Base-by-base conservation (phyloP, 2,888 invertebrate genomes). In the Andrena chrysosceles region DNA sequence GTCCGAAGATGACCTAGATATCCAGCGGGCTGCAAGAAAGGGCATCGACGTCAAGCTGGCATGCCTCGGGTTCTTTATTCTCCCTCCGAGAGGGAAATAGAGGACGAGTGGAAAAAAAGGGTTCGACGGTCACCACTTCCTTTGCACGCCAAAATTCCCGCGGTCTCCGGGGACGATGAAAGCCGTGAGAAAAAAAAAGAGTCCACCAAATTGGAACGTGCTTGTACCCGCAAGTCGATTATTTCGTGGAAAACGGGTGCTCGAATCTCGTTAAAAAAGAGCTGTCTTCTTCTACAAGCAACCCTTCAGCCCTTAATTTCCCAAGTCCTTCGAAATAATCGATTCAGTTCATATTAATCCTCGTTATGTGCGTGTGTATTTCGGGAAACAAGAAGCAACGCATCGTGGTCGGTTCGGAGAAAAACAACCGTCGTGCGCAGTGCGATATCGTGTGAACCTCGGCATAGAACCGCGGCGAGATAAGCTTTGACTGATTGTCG, bases 1-100 rank as follows among this genome's bases (percentile, higher is more conserved):
- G 91, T 89, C 89, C 87, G 89, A 91, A 89, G 92, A 92, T 93
- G 92, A 90, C 93, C 93, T 92, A 92, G 87, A 91, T 93, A 91
- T 77, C 85, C 91, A 91, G 35, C 90, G 89, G 84, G 86, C 91
- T 90, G 90, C 91, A 90, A 92, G 91, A 92, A 89, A 92, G 91
- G 91, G 90, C 89, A 90, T 89, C 89, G 85, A 84, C 86, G 87
- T 87, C 87, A 86, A 84, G 85, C 87, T 73, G 85, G 76, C 83
- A 67, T 79, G 76, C 80, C 42, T 72, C 77, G 71, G 74, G 77
- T 86, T 81, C 86, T 89, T 87, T 90, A 87, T 87, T 73, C 70
- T 64, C 74, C 73, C 62, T 64, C 72, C 64, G 49, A 72, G 68
- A 77, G 74, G 73, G 81, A 81, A 83, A 80, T 68, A 70, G 68